Evolutionary conservation across 2,113 vertebrate species (phyloP).

Genomic region (Empidonax alnorum): DNA sequence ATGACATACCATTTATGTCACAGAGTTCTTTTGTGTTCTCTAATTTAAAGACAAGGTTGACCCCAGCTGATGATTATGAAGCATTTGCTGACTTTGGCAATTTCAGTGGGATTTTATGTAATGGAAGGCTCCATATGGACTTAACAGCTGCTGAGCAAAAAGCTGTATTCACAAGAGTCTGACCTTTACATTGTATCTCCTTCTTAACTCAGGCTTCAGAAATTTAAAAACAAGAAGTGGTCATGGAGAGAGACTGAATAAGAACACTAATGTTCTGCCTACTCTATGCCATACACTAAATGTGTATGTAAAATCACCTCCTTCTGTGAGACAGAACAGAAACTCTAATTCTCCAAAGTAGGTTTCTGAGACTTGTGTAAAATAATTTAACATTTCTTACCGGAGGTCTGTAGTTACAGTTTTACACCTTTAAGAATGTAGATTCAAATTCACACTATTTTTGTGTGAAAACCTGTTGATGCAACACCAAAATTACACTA

Average conservation of each 20-base stretch:
- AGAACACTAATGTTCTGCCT: neutral
- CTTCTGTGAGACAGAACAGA: neutral
- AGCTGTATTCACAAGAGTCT: neutral
- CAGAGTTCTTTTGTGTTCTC: neutral
- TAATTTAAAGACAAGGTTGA: neutral
- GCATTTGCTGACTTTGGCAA: neutral
- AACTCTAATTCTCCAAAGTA: neutral
- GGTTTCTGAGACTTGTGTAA: neutral
- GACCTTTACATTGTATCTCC: neutral
- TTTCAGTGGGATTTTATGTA: neutral
- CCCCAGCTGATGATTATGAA: neutral
- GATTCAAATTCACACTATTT: neutral
- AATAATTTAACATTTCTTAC: neutral
- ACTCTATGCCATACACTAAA: neutral
- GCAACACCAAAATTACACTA: neutral
- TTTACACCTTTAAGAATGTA: neutral
- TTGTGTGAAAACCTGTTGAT: neutral
- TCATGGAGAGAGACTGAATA: neutral
- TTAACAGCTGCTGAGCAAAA: constrained; percentile 16
- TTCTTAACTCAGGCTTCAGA: neutral
- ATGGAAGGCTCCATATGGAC: neutral
- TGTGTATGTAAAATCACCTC: neutral
- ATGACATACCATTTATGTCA: neutral
- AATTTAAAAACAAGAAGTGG: neutral
- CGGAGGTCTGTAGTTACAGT: neutral